Percentiles rank a stretch among this genome's conserved stretches.
These are phyloP conservation scores for Siphonodentalium dalli DNA, from an alignment of 2,888 invertebrate genomes.

Conservation along the genomic window DNA sequence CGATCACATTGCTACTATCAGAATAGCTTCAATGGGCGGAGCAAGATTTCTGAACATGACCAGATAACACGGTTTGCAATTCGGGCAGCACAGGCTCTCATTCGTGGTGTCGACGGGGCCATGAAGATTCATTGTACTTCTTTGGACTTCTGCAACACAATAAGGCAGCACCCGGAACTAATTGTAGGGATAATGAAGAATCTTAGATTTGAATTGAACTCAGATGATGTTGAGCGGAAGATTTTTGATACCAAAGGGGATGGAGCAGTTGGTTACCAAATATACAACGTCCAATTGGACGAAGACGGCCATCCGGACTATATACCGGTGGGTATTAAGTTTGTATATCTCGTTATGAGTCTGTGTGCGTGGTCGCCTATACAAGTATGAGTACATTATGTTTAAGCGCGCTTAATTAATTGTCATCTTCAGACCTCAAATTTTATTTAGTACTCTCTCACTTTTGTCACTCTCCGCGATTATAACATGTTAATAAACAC, in stretches of 20 bases:
- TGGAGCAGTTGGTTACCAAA: slow-evolving; percentile 21
- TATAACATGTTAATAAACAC: no score
- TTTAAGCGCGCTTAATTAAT: no score
- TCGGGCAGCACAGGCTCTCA: slow-evolving; percentile 9
- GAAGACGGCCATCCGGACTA: neutral
- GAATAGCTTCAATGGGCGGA: slow-evolving; percentile 12
- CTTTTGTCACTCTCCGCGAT: no score
- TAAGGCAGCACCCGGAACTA: neutral
- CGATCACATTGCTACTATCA: slow-evolving; percentile 7
- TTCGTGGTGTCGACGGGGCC: slow-evolving; percentile 9
- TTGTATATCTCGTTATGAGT: no score
- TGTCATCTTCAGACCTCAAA: no score
- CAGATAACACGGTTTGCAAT: slow-evolving; percentile 12
- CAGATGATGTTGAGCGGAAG: neutral
- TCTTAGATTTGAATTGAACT: neutral
- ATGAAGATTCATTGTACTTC: slow-evolving; percentile 8
- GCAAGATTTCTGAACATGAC: slow-evolving; percentile 6
- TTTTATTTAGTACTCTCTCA: no score
- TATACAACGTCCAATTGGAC: slow-evolving; percentile 12
- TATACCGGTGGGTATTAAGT: no score
- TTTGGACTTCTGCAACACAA: slow-evolving; percentile 5
- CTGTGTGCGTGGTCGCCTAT: no score
- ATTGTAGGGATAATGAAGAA: slow-evolving; percentile 1
- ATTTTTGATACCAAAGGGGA: slow-evolving; percentile 21
- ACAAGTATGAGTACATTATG: no score